Evolutionary conservation across 2,888 invertebrate genomes (phyloP).

Genomic region (Neoscelio sp.): DNA sequence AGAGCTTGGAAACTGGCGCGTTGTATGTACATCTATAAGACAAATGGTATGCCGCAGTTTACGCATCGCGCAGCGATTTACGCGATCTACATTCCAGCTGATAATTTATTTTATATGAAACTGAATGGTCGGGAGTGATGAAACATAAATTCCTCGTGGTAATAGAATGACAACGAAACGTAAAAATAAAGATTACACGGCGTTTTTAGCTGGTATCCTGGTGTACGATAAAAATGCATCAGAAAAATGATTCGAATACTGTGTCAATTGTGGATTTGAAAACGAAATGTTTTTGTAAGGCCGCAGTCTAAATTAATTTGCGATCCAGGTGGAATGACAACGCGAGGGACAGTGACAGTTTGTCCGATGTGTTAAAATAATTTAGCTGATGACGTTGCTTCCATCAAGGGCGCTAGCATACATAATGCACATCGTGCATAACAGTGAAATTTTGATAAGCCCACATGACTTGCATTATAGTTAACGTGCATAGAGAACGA

Average conservation of each 20-base stretch:
- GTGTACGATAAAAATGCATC: no score
- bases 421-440: slow-evolving; percentile 62
- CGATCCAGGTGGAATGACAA: slow-evolving; percentile 31
- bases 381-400: slow-evolving; percentile 62
- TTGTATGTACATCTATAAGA: slow-evolving; percentile 57
- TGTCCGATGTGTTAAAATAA: slow-evolving; percentile 64
- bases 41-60: slow-evolving; percentile 56
- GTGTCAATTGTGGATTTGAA: neutral
- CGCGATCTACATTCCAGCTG: slow-evolving; percentile 39
- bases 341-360: slow-evolving; percentile 47
- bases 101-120: slow-evolving; percentile 53
- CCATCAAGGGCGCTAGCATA: slow-evolving; percentile 58
- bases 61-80: slow-evolving; percentile 52
- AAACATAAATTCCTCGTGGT: slow-evolving; percentile 4
- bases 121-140: slow-evolving; percentile 14
- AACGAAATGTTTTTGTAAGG: slow-evolving; percentile 2
- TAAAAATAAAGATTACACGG: no score
- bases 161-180: no score
- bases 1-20: slow-evolving; percentile 21
- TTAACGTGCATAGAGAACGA: slow-evolving; percentile 66
- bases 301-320: slow-evolving; percentile 34
- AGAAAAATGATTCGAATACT: no score
- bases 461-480: slow-evolving; percentile 68
- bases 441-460: slow-evolving; percentile 69
- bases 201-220: no score